Evolutionary conservation across 1,140 invertebrate genomes (phyloP), one percentile per base, ranked within the genome.

Genomic region (Eufriesea mexicana): DNA sequence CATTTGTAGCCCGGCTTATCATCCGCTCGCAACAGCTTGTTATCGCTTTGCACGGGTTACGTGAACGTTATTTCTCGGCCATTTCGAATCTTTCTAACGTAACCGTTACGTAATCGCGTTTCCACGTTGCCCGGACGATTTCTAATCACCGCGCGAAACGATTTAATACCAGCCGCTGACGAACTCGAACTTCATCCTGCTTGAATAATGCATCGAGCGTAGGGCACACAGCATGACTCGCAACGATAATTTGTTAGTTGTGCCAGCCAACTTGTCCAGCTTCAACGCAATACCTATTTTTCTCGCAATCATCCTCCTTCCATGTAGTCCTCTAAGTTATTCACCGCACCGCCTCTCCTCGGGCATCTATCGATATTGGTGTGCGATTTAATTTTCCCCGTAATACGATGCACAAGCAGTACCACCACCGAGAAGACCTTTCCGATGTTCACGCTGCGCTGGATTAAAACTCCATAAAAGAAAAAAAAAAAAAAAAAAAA

Each of bases 321-420:
- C 12, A 57, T 12, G 72, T 67, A 85, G 51, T 20, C 35, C 85
- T 84, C 61, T 57, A 62, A 66, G n/a, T 79, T 64, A 79, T 54
- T 79, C 84, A 64, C 81, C 82, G 90, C 92, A 92, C 91, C 87
- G 84, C 89, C 71, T 92, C 76, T 89, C 79, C 84, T 83, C 66
- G 45, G 71, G 55, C 12, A 85, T 92, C 90, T 93, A 89, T 94
- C 91, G 92, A 93, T 93, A 93, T 91, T 92, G 92, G 92, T 92
- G 78, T 79, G 87, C 85, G 67, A 68, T 18, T 54, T 66, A 45
- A 49, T 80, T 18, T 85, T 23, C 54, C 35, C 25, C 62, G 42
- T 79, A 68, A 72, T 85, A 84, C 75, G 74, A 88, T 79, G 59
- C 76, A 77, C 74, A 55, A 84, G 49, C 45, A 64, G 72, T 66